phyloP scores from a whole-genome alignment of 2,888 invertebrate genomes.

The Rhamnusium bicolor region DNA sequence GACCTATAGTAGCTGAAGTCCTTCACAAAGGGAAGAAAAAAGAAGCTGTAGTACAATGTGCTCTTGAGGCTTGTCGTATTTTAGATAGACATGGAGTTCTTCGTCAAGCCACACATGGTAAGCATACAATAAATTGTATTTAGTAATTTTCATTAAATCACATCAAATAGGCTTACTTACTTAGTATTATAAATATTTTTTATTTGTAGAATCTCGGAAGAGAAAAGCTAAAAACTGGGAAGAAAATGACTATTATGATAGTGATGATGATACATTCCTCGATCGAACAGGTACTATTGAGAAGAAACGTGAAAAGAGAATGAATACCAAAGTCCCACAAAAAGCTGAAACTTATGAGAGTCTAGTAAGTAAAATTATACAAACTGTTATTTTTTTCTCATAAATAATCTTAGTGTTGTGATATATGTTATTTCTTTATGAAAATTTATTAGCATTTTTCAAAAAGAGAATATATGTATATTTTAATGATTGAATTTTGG shows the following conservation, averaged over 20 bases:
- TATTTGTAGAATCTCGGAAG: conserved; percentile 82
- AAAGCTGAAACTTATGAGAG: conserved; percentile 78
- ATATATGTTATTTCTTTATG: too few species aligned
- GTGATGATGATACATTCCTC: conserved; percentile 95
- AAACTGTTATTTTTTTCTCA: not conserved
- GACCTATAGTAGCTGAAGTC: conserved; percentile 87
- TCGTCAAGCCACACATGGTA: conserved; percentile 89
- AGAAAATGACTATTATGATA: conserved; percentile 93
- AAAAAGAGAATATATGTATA: too few species aligned
- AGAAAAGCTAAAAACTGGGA: conserved; percentile 85
- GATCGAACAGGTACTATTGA: conserved; percentile 96
- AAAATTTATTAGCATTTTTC: not conserved
- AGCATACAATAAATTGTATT: not conserved
- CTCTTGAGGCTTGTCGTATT: conserved; percentile 94
- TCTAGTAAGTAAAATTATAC: conserved; percentile 73
- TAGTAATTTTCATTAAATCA: too few species aligned
- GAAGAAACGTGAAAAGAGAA: conserved; percentile 85
- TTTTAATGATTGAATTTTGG: too few species aligned
- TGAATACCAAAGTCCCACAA: conserved; percentile 78
- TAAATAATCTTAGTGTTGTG: too few species aligned
- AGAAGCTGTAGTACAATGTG: conserved; percentile 93
- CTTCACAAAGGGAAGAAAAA: conserved; percentile 94
- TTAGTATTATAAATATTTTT: conserved; percentile 22
- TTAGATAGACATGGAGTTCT: conserved; percentile 91
- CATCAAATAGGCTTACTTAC: conserved; percentile 3